These are phyloP conservation scores for Helarctos malayanus DNA, from an alignment of 2,797 vertebrate genomes.

Conservation along the genomic window DNA sequence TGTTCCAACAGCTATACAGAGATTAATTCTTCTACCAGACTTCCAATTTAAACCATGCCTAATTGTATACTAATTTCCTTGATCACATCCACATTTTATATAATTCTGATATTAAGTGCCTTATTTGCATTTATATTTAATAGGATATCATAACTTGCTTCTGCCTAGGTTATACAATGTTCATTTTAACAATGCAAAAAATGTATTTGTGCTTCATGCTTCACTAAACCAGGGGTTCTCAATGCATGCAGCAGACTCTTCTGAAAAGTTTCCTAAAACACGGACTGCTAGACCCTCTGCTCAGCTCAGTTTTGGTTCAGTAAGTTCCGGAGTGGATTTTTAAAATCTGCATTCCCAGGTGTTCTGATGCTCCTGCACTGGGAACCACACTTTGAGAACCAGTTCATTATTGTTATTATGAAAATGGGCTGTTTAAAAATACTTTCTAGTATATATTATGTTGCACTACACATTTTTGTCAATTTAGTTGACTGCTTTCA, in stretches of 20 bases:
- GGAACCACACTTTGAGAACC: not conserved
- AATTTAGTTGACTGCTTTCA: not conserved
- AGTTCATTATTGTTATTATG: not conserved
- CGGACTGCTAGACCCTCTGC: not conserved
- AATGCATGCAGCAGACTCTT: not conserved
- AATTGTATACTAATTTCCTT: not conserved
- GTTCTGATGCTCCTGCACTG: not conserved
- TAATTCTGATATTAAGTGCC: not conserved
- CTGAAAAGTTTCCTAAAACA: not conserved
- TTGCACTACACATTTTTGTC: not conserved
- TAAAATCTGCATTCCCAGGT: not conserved
- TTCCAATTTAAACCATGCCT: not conserved
- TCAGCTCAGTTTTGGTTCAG: not conserved
- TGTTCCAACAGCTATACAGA: not conserved
- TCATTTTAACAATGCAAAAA: not conserved
- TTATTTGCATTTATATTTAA: not conserved
- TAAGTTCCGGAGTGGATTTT: not conserved
- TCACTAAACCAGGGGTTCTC: not conserved
- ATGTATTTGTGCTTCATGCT: not conserved
- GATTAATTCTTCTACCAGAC: not conserved
- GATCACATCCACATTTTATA: not conserved
- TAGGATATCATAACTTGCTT: not conserved
- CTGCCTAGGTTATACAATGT: not conserved
- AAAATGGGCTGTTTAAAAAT: not conserved
- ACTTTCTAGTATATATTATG: not conserved